phyloP scores from a whole-genome alignment of 2,113 vertebrate genomes.

The Elaphurus davidianus region DNA sequence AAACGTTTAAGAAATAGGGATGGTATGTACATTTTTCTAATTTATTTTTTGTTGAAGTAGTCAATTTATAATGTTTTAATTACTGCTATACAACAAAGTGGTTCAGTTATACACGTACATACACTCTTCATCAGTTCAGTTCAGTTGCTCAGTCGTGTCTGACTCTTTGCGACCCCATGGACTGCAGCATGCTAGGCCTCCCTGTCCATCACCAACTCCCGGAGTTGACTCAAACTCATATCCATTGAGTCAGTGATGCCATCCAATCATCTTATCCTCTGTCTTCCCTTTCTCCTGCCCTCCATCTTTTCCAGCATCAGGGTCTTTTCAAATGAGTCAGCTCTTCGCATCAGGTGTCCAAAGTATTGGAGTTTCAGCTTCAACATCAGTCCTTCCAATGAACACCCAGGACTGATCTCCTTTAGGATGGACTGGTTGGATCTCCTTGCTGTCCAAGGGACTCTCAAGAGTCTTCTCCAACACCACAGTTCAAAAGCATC shows the following conservation, averaged over 20 bases:
- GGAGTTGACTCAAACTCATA: accelerated
- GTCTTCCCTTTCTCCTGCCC: neutral
- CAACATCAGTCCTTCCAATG: neutral
- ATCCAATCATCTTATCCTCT: neutral
- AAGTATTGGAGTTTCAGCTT: neutral
- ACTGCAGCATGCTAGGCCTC: neutral
- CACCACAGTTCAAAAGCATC: neutral
- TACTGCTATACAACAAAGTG: neutral
- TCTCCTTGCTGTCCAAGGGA: neutral
- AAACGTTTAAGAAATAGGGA: neutral
- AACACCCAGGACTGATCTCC: neutral
- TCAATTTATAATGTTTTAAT: neutral
- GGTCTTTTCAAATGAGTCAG: neutral
- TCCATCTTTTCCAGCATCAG: too few species aligned
- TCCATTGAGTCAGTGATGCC: neutral
- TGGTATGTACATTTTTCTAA: neutral
- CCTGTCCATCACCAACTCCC: neutral
- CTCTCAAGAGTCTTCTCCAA: neutral
- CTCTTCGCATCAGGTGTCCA: neutral
- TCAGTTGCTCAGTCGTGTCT: neutral
- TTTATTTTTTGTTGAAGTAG: neutral
- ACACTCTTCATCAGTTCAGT: neutral
- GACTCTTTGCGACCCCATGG: neutral
- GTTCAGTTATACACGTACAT: neutral
- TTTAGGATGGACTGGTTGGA: neutral